Conservation (phyloP, 2,113 vertebrate species). For the Serilophus lunatus region DNA sequence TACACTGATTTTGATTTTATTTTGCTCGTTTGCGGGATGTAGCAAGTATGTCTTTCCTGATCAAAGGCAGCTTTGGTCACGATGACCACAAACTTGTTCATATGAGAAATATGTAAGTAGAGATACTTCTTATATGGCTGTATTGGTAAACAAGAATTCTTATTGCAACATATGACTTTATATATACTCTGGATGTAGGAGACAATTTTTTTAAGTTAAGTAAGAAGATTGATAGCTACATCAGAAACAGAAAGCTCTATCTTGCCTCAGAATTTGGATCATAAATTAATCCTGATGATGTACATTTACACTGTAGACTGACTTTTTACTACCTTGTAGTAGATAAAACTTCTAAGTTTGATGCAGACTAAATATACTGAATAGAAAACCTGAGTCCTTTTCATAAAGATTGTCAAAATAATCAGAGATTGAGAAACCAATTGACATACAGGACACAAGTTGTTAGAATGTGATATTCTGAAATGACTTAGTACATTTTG, state of each 20-base stretch:
- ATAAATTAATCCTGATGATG: background rate
- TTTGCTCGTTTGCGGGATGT: background rate
- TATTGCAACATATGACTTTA: background rate
- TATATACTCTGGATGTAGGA: background rate
- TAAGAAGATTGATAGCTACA: background rate
- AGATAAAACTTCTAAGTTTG: background rate
- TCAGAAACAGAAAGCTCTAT: background rate
- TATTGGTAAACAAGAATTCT: background rate
- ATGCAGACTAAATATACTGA: background rate
- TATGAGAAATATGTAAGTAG: background rate
- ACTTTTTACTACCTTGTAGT: background rate
- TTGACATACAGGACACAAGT: background rate
- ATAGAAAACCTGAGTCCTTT: background rate
- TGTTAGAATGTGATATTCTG: background rate
- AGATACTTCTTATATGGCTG: background rate
- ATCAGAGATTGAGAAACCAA: background rate
- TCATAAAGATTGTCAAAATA: background rate
- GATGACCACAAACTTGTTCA: background rate
- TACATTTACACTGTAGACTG: background rate
- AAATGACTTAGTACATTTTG: background rate
- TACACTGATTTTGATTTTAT: background rate
- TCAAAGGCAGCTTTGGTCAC: background rate
- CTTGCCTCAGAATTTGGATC: background rate
- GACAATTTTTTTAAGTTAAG: background rate
- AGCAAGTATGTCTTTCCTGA: background rate